Base-by-base conservation (phyloP, 2,888 invertebrate species). In the Drosophila lacicola region DNA sequence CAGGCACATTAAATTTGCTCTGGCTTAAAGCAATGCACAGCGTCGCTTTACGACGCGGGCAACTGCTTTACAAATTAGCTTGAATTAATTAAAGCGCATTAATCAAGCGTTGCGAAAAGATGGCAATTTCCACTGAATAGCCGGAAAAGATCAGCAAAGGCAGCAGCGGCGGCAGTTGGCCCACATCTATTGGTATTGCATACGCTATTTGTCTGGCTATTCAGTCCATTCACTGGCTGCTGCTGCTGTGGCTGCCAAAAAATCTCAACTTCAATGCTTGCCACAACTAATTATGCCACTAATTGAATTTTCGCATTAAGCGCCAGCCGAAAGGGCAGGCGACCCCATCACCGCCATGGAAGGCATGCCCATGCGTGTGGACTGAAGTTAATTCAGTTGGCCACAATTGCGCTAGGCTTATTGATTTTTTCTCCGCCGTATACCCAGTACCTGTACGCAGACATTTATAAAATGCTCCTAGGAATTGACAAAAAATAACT, bases 201-300 rank as follows among this genome's bases (percentile, higher is more conserved):
- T 45, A 64, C 50, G 57, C 49, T 80, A 80, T 77, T 79, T 79
- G 46, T 37, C 56, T 57, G 49, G 56, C 56, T 50, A 73, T 61
- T 74, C 58, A 58, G 55, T 53, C 41, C 61, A 74, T 60, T 75
- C 75, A 54, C 44, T 45, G 45, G 69, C 54, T 67, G 42, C 41
- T 57, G 34, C 25, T 57, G 42, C 45, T 57, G 57, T 44, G 53
- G 57, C 57, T 69, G 66, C 69, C 80, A 88, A 74, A 86, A 88
- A 85, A 85, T 85, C 85, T 82, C 80, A 78, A 76, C 85, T 87
- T 90, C 83, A 88, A 79, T 83, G 89, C 81, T 81, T 85, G 90
- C 90, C 88, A 82, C 81, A 88, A 88, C 91, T 90, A 91, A 90
- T 90, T 90, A 91, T 90, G 87, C 83, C 90, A 90, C 88, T 90